Evolutionary conservation across 2,888 invertebrate genomes (phyloP).

Genomic region (Andrena flavipes): DNA sequence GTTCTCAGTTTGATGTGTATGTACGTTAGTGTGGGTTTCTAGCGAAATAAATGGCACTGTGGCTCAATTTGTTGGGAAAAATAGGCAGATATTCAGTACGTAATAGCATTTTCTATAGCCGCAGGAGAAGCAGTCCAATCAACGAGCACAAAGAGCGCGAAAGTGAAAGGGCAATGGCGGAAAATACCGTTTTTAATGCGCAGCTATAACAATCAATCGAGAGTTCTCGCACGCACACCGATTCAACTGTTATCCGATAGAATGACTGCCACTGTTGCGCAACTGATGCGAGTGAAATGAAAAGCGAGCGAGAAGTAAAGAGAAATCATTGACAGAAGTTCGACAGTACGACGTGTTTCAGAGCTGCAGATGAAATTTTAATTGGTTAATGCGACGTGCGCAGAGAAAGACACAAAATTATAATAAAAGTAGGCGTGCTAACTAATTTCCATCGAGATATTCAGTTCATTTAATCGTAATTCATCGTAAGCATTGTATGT

Average conservation of each 20-base stretch:
- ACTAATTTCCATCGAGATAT: no score
- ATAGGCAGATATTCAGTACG: not conserved
- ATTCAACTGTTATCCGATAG: slow-evolving; percentile 47
- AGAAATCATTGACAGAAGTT: not conserved
- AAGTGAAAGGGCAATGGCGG: slow-evolving; percentile 56
- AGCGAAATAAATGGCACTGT: slow-evolving; percentile 6
- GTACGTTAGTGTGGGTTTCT: no score
- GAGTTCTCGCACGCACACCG: slow-evolving; percentile 38
- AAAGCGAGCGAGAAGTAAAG: not conserved
- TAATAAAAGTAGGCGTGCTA: no score
- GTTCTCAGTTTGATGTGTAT: not conserved
- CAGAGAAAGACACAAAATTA: no score
- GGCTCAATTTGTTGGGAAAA: slow-evolving; percentile 1
- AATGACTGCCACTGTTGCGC: slow-evolving; percentile 12
- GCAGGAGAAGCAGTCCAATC: slow-evolving; percentile 59
- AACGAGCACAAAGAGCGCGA: slow-evolving; percentile 62
- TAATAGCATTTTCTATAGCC: slow-evolving; percentile 38
- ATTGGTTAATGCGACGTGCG: no score
- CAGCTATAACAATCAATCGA: slow-evolving; percentile 19
- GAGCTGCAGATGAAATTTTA: no score
- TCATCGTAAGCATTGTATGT: no score
- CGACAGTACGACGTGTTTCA: no score
- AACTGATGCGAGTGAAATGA: slow-evolving; percentile 8
- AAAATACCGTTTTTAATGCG: slow-evolving; percentile 63
- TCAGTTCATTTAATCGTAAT: no score